Percentiles rank a stretch among this genome's conserved stretches.
Evolutionary conservation across 2,797 vertebrate species (phyloP).

Genomic region (Molossus alvarezi): DNA sequence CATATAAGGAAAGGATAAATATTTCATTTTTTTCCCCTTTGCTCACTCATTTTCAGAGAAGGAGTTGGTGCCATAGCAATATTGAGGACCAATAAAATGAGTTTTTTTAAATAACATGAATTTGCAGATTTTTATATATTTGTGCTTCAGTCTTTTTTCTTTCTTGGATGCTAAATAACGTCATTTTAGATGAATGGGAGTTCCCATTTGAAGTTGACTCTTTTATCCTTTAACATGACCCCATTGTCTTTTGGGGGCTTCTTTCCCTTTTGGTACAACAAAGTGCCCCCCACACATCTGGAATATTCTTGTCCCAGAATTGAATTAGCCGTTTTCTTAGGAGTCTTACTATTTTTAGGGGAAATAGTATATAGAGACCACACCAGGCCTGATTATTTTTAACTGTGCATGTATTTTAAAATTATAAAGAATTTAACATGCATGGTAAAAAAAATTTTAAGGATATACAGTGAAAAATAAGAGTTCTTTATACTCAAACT

Average conservation of each 20-base stretch:
- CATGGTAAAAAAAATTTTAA: background rate
- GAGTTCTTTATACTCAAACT: background rate
- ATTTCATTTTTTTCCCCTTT: background rate
- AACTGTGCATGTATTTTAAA: background rate
- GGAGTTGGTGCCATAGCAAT: background rate
- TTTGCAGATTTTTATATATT: background rate
- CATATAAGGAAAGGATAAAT: background rate
- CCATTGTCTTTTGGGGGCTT: background rate
- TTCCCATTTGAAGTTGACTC: constrained; percentile 15
- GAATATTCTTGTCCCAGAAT: background rate
- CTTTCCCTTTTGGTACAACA: background rate
- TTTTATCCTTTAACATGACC: constrained; percentile 7
- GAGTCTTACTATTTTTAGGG: background rate
- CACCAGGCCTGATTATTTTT: background rate
- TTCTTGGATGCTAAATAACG: background rate
- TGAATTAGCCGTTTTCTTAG: constrained; percentile 14
- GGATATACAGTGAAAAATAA: background rate
- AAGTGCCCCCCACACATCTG: background rate
- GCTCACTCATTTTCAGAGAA: background rate
- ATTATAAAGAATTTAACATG: constrained; percentile 28
- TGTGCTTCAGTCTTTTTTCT: background rate
- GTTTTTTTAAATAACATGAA: background rate
- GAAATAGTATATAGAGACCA: background rate
- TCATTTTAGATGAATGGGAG: constrained; percentile 11
- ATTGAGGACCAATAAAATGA: background rate